phyloP scores from a whole-genome alignment of 2,797 vertebrate genomes.

The Fratercula arctica region DNA sequence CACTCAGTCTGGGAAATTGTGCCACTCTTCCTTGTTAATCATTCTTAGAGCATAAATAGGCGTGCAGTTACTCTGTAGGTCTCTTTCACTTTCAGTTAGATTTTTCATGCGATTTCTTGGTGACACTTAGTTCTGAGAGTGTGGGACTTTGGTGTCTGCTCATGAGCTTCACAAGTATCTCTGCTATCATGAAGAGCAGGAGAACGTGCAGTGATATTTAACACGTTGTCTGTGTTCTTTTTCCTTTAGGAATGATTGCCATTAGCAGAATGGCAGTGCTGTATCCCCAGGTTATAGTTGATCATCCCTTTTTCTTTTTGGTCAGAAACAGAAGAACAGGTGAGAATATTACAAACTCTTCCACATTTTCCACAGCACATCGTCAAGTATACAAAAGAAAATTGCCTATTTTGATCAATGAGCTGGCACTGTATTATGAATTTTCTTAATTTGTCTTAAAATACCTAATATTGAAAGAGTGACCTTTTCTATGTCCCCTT shows the following conservation, averaged over 20 bases:
- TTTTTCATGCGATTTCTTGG: neutral
- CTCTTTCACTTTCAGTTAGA: neutral
- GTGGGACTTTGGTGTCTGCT: neutral
- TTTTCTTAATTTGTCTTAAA: neutral
- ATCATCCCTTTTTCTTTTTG: constrained; percentile 97
- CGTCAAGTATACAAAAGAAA: neutral
- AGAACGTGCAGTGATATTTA: neutral
- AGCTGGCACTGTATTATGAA: neutral
- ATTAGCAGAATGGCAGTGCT: constrained; percentile 93
- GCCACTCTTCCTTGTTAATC: constrained; percentile 20
- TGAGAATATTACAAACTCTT: constrained; percentile 56
- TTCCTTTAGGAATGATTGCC: constrained; percentile 88
- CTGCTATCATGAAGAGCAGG: neutral
- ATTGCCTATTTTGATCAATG: neutral
- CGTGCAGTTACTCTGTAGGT: neutral
- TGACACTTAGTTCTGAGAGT: neutral
- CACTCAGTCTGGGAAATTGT: neutral
- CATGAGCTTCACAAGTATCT: neutral
- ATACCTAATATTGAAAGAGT: neutral
- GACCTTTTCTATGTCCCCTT: neutral
- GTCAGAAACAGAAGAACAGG: constrained; percentile 93
- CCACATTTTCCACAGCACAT: neutral
- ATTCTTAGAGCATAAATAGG: neutral
- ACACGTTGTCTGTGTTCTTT: neutral
- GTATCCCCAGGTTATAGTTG: constrained; percentile 96